phyloP scores from a whole-genome alignment of 1,140 invertebrate species.

The Mamestra configurata region DNA sequence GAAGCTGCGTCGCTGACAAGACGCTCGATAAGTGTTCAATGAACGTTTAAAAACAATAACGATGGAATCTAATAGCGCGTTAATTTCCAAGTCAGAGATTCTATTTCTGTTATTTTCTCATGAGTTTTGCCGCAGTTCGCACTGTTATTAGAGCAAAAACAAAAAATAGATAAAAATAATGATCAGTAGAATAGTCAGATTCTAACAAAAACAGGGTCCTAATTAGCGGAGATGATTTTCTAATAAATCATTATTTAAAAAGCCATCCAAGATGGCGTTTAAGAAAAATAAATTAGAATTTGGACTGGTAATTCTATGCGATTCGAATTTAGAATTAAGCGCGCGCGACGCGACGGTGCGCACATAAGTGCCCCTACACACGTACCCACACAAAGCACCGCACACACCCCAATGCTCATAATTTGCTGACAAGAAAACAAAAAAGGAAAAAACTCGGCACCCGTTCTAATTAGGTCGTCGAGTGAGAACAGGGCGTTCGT shows the following conservation, averaged over 20 bases:
- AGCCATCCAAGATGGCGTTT: conserved; percentile 11
- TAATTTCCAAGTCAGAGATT: conserved; percentile 44
- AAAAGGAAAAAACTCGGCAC: conserved; percentile 71
- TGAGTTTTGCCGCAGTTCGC: conserved; percentile 9
- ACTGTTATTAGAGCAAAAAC: conserved; percentile 20
- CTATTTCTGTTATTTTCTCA: conserved; percentile 41
- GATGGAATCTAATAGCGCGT: conserved; percentile 34
- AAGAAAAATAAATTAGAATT: conserved; percentile 39
- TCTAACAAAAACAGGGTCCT: not conserved
- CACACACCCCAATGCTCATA: conserved; percentile 69
- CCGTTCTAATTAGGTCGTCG: conserved; percentile 84
- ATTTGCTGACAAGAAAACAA: conserved; percentile 77
- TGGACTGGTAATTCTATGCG: conserved; percentile 47
- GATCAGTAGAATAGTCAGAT: not conserved
- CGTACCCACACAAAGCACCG: conserved; percentile 56
- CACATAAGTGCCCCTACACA: conserved; percentile 58
- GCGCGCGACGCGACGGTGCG: conserved; percentile 48
- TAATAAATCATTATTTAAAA: not conserved
- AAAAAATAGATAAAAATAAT: too few species aligned
- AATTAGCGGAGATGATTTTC: conserved; percentile 13
- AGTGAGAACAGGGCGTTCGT: conserved; percentile 80
- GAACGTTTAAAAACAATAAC: conserved; percentile 46
- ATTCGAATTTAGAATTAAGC: conserved; percentile 53
- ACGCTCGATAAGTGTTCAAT: conserved; percentile 9
- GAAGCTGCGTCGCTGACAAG: conserved; percentile 25